Base-by-base conservation (phyloP, 2,797 vertebrate genomes). In the Novumbra hubbsi region DNA sequence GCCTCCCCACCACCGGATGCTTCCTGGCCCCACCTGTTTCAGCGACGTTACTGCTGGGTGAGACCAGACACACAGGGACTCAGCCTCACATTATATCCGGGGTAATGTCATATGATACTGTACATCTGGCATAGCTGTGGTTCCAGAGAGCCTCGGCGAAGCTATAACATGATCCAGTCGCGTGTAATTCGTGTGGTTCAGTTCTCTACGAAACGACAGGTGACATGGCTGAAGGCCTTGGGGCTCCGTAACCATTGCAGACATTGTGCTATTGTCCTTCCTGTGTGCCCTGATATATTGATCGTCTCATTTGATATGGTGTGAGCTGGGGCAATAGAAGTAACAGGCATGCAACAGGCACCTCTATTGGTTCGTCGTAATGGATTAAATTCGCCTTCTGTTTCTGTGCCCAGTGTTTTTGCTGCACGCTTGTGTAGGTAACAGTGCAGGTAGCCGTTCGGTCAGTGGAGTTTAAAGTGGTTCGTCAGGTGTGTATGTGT, bases 241-340 rank as follows among this genome's bases (percentile, higher is more conserved):
- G 41, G 41, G 41, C 12, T 45, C 41, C 41, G 21, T 60, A 9
- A 55, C 52, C n/a, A 19, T 19, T 21, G 7, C n/a, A 7, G 52
- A n/a, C 52, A 19, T n/a, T 55, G n/a, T 55, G 52, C 7, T 19
- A 19, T 55, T 55, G 19, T n/a, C 21, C 6, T 7, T 55, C 9
- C n/a, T 7, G 21, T 21, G n/a, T 55, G 19, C 50, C 19, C 19
- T 55, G 50, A n/a, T 3, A 7, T 16, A 55, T 55, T 55, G 52
- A 55, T 7, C 0, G 52, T n/a, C 4, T 55, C 2, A 21, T 21
- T 9, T 55, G 19, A 19, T 32, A 65, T 55, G 50, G 16, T 7
- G 70, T 38, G 17, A 32, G 4, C 49, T 11, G 21, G 34, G 14
- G 66, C 80, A 73, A 69, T 68, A 65, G 65, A 82, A 80, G 19